Base-by-base conservation (phyloP, 2,888 invertebrate species). In the Falcaria lacertinaria region DNA sequence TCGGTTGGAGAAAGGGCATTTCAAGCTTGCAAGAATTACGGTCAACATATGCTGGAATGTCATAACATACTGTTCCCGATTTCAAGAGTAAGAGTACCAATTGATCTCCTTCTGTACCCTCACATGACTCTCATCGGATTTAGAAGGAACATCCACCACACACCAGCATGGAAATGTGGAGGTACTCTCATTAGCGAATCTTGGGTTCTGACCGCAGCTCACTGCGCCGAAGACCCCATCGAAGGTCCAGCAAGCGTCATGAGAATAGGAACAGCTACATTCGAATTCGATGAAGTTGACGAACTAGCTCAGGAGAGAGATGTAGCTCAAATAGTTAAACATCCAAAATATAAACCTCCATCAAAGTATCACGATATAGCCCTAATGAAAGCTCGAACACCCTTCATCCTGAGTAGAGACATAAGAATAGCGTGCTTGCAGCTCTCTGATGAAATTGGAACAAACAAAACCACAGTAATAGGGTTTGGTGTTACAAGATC, bases 361-460 rank as follows among this genome's bases (percentile, higher is more conserved):
- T 86, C 90, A 0, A 90, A 90, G 55, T 90, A 87, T 39, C 89
- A 94, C 59, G 94, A 95, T 54, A 92, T 95, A 42, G 94, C 93
- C 0, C 64, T 95, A 7, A 80, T 94, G 52, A 89, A 82, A 63
- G 74, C 93, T 32, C 76, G 85, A 5, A 57, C 69, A 13, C 69
- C 80, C 0, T 91, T 92, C 7, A 57, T 73, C 1, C 75, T 93
- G 4, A 90, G 74, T 34, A 75, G 90, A 22, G 88, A 90, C 45
- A 90, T 93, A 15, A 77, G 92, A 47, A 93, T 93, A 0, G 91
- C 92, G 0, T 94, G 94, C 61, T 72, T 94, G 4, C 89, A 89
- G 41, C 49, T 72, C 1, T 62, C 72, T 2, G 52, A 72, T 7
- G 45, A 69, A 8, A 59, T 79, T 0, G 54, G 54, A 0, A 50